Evolutionary conservation across 2,888 invertebrate species (phyloP), one percentile per base, ranked within the genome.

Genomic region (Zaprionus bogoriensis): DNA sequence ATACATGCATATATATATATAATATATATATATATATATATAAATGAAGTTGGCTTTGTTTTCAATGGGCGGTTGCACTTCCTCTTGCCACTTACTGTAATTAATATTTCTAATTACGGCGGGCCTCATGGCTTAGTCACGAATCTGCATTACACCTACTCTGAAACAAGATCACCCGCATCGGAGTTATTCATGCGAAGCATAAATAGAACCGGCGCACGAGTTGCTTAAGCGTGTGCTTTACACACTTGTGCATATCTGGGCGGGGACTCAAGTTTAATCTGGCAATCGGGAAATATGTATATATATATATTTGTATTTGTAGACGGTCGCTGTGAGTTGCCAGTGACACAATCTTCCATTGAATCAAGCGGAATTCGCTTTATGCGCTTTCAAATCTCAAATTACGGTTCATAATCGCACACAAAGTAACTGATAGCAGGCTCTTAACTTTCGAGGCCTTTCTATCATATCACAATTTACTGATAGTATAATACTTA

Each of bases 401-500:
- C 27, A 61, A 51, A 55, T 39, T 45, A 20, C 25, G n/a, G 6
- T 17, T 32, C 5, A 30, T 41, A 60, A 39, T 54, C 39, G 20
- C 17, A 48, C 14, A 38, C 36, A 36, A 17, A 25, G 20, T 20
- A 27, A 20, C 32, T 66, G 74, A 80, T 71, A 77, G 52, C 41
- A 14, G 2, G 9, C 42, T 64, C 57, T 53, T 67, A 52, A 55
- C 12, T 46, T 68, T 70, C 66, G 17, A 70, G 53, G 12, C 14
- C 32, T 41, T 67, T 64, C 59, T 42, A 46, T 60, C 41, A 54
- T 73, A 74, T 75, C 58, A 55, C 47, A 60, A 72, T 52, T 45
- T 20, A 52, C 55, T 45, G 59, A 63, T 51, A 44, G 36, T 4
- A 63, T 51, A 44, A 38, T 4, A 36, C 10, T 7, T 12, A 36